These are phyloP conservation scores for Lacerta agilis DNA, from an alignment of 2,797 vertebrate genomes.

Conservation along the genomic window DNA sequence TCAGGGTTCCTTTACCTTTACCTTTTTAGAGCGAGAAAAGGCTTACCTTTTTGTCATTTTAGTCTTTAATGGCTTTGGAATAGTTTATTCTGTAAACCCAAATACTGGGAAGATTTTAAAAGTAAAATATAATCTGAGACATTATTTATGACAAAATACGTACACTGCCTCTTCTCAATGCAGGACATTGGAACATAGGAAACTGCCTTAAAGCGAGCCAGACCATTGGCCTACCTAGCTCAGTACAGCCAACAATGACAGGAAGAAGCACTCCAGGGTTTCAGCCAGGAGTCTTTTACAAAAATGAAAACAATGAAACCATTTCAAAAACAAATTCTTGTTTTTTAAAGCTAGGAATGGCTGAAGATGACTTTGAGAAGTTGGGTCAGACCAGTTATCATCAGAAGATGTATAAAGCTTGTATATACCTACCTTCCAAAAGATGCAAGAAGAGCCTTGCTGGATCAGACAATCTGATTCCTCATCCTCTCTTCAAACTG, in stretches of 20 bases:
- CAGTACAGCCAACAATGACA: no score
- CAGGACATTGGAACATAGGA: no score
- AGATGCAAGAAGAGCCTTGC: no score
- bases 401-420: slow-evolving; percentile 25
- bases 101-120: slow-evolving; percentile 18
- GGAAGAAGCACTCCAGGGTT: no score
- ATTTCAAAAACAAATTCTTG: background rate
- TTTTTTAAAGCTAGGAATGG: background rate
- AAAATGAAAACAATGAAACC: background rate
- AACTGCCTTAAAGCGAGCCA: no score
- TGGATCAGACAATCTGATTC: no score
- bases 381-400: background rate
- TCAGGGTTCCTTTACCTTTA: no score
- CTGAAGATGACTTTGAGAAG: background rate
- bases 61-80: background rate
- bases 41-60: background rate
- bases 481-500: no score
- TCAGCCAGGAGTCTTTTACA: background rate
- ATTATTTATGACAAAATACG: background rate
- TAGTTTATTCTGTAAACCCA: background rate
- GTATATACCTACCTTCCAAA: background rate
- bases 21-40: slow-evolving; percentile 11
- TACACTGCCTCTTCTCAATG: background rate
- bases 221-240: no score
- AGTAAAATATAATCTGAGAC: background rate